Evolutionary conservation across 2,888 invertebrate genomes (phyloP).

Genomic region (Yponomeuta cagnagella): DNA sequence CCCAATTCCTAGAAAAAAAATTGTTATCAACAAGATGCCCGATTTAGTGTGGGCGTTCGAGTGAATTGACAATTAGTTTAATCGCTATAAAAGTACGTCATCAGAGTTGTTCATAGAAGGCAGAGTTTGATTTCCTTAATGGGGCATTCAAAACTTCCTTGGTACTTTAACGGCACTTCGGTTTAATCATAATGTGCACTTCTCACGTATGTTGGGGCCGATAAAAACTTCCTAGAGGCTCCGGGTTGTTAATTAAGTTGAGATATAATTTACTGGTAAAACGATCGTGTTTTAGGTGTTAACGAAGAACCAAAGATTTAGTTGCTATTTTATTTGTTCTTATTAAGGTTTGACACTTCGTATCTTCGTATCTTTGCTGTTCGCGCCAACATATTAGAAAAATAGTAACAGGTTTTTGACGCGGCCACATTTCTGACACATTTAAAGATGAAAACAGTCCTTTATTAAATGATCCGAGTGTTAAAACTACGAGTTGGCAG

Average conservation of each 20-base stretch:
- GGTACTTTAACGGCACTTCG: conserved; percentile 17
- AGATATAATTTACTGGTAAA: conserved; percentile 49
- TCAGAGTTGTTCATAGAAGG: conserved; percentile 29
- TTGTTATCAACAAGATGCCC: background rate
- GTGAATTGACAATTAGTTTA: conserved; percentile 16
- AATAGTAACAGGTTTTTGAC: too few relatives aligned
- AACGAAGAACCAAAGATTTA: too few relatives aligned
- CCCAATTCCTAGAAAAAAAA: too few relatives aligned
- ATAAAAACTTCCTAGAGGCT: conserved; percentile 65
- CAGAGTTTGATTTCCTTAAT: conserved; percentile 32
- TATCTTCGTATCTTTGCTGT: too few relatives aligned
- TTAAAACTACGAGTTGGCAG: too few relatives aligned
- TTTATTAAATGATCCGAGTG: too few relatives aligned
- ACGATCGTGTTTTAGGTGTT: conserved; percentile 25
- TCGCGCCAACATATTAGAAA: too few relatives aligned
- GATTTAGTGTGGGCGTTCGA: background rate
- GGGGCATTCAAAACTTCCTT: conserved; percentile 32
- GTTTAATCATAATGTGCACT: conserved; percentile 44
- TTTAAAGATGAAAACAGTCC: too few relatives aligned
- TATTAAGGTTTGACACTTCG: too few relatives aligned
- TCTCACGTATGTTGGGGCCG: conserved; percentile 50
- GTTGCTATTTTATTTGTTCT: background rate
- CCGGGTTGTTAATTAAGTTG: conserved; percentile 48
- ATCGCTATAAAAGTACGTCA: conserved; percentile 21
- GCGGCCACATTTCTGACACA: too few relatives aligned